Conservation (phyloP, 2,113 vertebrate genomes). For the Aegithalos caudatus region DNA sequence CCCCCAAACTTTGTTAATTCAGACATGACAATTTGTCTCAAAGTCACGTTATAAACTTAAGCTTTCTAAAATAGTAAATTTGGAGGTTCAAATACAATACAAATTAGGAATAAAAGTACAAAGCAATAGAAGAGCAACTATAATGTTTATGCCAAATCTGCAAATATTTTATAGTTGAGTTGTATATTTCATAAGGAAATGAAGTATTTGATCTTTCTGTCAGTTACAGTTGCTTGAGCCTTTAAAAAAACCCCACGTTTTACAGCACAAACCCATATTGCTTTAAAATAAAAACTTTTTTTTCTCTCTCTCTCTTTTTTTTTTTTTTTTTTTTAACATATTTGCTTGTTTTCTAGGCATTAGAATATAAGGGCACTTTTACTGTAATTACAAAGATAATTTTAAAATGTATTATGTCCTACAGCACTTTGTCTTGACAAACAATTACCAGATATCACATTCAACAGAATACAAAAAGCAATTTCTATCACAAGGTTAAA, state of each 20-base stretch:
- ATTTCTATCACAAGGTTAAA: conserved; percentile 76
- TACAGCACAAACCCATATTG: not conserved
- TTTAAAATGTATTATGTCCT: conserved; percentile 60
- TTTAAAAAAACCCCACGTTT: not conserved
- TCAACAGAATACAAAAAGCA: conserved; percentile 71
- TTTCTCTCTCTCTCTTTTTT: not conserved
- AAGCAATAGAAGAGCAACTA: not conserved
- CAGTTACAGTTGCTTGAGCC: not conserved
- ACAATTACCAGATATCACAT: conserved; percentile 73
- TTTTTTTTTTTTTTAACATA: not conserved
- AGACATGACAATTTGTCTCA: not conserved
- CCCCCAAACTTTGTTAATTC: not conserved
- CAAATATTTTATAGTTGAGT: not conserved
- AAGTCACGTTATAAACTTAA: not conserved
- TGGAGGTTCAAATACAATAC: not conserved
- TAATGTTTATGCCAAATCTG: not conserved
- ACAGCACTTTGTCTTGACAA: conserved; percentile 75
- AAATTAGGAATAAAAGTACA: not conserved
- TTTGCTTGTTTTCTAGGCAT: conserved; percentile 29
- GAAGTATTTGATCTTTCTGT: not conserved
- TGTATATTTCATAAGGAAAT: not conserved
- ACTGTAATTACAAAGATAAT: conserved; percentile 65
- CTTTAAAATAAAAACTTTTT: conserved; percentile 19
- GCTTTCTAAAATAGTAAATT: not conserved
- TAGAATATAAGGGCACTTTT: conserved; percentile 31